Evolutionary conservation across 2,888 invertebrate genomes (phyloP).

Genomic region (Busseola fusca): DNA sequence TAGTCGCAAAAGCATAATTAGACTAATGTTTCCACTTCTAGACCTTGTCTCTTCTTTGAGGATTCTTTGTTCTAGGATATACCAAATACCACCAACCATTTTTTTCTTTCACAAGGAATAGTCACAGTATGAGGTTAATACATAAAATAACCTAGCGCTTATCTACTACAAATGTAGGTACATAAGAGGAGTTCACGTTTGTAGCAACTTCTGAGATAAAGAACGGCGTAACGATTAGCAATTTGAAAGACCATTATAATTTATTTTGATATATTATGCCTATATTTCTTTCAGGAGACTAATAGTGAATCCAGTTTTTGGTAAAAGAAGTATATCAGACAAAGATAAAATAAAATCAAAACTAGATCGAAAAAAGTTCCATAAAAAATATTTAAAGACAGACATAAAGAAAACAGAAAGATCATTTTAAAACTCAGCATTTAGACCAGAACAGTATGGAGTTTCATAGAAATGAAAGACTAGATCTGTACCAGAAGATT

Average conservation of each 20-base stretch:
- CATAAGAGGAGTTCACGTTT: not conserved
- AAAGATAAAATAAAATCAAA: constrained; percentile 80
- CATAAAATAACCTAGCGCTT: not conserved
- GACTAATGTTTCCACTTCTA: too few species aligned
- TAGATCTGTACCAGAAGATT: constrained; percentile 90
- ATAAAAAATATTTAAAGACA: constrained; percentile 71
- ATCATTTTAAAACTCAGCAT: constrained; percentile 73
- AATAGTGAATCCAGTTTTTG: constrained; percentile 85
- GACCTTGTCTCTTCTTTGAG: too few species aligned
- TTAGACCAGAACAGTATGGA: constrained; percentile 76
- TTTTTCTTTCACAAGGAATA: not conserved
- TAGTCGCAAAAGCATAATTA: not conserved
- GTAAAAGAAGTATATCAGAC: constrained; percentile 79
- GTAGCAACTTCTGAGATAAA: not conserved
- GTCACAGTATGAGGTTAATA: not conserved
- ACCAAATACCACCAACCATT: too few species aligned
- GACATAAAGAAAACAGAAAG: too few species aligned
- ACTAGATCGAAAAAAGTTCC: constrained; percentile 79
- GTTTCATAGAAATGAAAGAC: constrained; percentile 90
- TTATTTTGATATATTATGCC: not conserved
- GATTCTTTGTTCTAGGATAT: too few species aligned
- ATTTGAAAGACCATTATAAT: too few species aligned
- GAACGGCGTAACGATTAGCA: not conserved
- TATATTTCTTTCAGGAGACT: constrained; percentile 21
- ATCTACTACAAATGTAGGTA: not conserved